phyloP scores from a whole-genome alignment of 2,797 vertebrate genomes.

The Takifugu rubripes region DNA sequence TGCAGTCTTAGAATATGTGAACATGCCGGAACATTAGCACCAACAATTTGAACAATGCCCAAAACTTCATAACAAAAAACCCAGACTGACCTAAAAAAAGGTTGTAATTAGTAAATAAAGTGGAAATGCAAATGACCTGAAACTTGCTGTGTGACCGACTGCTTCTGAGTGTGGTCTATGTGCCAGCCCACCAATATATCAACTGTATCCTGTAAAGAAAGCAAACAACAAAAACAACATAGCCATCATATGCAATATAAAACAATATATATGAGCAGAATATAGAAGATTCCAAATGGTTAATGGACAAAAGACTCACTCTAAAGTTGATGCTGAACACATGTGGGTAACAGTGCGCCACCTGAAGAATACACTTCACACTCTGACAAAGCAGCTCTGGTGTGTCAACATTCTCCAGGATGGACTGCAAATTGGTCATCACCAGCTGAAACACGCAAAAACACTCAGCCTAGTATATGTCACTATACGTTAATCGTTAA shows the following conservation, averaged over 20 bases:
- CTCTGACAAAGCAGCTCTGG: conserved; percentile 96
- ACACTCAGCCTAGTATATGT: not conserved
- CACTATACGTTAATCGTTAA: not conserved
- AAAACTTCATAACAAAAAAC: too few species aligned
- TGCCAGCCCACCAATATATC: conserved; percentile 99
- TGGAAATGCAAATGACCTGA: conserved; percentile 81
- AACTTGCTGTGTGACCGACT: conserved; percentile 89
- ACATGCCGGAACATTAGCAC: too few species aligned
- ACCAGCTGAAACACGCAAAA: conserved; percentile 82
- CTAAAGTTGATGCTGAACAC: conserved; percentile 99
- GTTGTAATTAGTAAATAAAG: too few species aligned
- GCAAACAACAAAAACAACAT: not conserved
- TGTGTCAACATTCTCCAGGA: conserved; percentile 97
- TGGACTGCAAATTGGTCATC: conserved; percentile 96
- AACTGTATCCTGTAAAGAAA: conserved; percentile 86
- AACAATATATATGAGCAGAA: too few species aligned
- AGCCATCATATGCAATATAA: rapidly evolving
- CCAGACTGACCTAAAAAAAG: too few species aligned
- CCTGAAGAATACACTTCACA: conserved; percentile 94
- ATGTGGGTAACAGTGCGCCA: conserved; percentile 95
- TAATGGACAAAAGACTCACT: conserved; percentile 70
- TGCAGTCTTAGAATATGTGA: too few species aligned
- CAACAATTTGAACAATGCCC: too few species aligned
- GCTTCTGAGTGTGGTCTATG: conserved; percentile 98
- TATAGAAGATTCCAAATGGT: too few species aligned